Conservation (phyloP, 2,797 vertebrate genomes). For the Microchirus variegatus region DNA sequence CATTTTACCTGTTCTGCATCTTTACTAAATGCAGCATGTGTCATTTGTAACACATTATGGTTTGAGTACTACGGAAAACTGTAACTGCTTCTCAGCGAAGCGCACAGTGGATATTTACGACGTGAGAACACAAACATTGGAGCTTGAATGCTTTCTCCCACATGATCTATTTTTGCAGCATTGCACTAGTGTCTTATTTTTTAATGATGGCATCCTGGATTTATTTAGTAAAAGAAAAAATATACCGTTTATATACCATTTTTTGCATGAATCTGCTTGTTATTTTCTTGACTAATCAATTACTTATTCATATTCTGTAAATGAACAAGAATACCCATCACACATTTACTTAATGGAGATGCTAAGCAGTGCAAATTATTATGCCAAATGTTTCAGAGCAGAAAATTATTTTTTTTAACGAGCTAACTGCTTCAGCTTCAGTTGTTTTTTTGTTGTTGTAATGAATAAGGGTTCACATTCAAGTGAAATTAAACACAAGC, state of each 20-base stretch:
- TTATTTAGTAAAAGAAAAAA: not conserved
- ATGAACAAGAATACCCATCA: not conserved
- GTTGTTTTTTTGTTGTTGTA: not conserved
- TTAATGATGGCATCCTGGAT: not conserved
- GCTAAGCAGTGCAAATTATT: too few species aligned
- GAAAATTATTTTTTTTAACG: not conserved
- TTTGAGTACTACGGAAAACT: conserved; percentile 19
- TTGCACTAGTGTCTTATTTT: conserved; percentile 20
- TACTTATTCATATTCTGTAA: not conserved
- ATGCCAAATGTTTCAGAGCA: too few species aligned
- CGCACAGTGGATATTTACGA: conserved; percentile 29
- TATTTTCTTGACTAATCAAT: not conserved
- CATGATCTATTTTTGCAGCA: conserved; percentile 54
- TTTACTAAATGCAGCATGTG: conserved; percentile 6
- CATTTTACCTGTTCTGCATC: conserved; percentile 6
- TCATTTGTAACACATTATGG: not conserved
- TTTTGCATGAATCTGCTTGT: not conserved
- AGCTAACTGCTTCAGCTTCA: not conserved
- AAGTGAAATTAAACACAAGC: not conserved
- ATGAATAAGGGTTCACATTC: not conserved
- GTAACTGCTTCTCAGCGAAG: conserved; percentile 7
- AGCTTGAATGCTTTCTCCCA: conserved; percentile 50
- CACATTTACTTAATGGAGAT: not conserved
- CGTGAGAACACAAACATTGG: conserved; percentile 53
- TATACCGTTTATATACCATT: too few species aligned